Percentiles rank a stretch among this genome's conserved stretches.
Conservation (phyloP, 2,113 vertebrate species). For the Hystrix cristata region DNA sequence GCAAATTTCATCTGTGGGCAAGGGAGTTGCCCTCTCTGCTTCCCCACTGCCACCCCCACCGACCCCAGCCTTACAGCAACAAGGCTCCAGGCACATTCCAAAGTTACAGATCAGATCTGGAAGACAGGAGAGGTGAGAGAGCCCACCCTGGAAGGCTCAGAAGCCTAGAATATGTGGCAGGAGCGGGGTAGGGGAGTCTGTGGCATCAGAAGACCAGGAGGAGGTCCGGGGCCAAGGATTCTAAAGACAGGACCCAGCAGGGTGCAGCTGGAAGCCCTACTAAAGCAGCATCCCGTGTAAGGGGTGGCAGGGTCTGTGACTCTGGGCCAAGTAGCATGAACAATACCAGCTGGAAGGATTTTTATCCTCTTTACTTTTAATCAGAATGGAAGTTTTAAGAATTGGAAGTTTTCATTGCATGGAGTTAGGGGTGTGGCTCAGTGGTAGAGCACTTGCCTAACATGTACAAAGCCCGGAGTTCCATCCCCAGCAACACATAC, state of each 20-base stretch:
- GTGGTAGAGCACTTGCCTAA: not conserved
- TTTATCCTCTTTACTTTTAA: not conserved
- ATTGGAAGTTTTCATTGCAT: not conserved
- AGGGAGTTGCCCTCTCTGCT: not conserved
- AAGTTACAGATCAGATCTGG: not conserved
- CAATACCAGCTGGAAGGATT: not conserved
- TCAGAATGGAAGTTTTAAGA: not conserved
- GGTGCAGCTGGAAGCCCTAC: not conserved
- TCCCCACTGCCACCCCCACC: too few species aligned
- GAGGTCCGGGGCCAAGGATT: not conserved
- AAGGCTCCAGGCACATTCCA: not conserved
- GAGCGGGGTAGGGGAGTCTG: not conserved
- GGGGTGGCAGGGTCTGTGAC: not conserved
- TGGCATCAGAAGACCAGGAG: too few species aligned
- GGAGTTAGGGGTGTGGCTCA: not conserved
- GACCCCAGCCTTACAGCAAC: fast-evolving
- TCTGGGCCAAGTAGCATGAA: not conserved
- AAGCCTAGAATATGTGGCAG: not conserved
- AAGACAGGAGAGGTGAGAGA: not conserved
- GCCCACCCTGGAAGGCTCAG: not conserved
- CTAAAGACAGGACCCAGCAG: not conserved
- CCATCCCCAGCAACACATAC: not conserved
- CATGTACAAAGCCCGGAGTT: not conserved
- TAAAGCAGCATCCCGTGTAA: not conserved
- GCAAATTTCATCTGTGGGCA: not conserved